These are phyloP conservation scores for Camptogramma bilineatum DNA, from an alignment of 2,888 invertebrate species.

Conservation along the genomic window DNA sequence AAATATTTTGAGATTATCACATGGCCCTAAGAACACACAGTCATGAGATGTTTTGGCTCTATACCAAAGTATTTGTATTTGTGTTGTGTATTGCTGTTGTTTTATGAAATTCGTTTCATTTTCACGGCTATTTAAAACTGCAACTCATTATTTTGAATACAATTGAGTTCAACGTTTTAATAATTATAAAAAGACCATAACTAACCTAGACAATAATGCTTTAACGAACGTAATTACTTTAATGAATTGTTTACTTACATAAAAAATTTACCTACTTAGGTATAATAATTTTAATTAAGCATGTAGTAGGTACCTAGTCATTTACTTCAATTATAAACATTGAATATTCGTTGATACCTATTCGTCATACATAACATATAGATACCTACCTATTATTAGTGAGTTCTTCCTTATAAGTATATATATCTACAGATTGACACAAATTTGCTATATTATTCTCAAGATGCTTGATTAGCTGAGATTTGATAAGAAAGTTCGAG, in stretches of 20 bases:
- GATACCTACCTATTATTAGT: too few relatives aligned
- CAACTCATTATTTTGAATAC: slow-evolving; percentile 19
- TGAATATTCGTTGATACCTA: too few relatives aligned
- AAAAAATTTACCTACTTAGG: neutral
- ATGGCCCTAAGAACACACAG: slow-evolving; percentile 53
- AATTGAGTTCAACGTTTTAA: neutral
- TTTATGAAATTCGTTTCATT: slow-evolving; percentile 32
- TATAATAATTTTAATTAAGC: neutral
- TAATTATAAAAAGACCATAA: slow-evolving; percentile 6
- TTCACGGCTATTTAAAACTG: slow-evolving; percentile 32
- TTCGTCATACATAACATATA: too few relatives aligned
- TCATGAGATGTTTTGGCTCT: slow-evolving; percentile 57
- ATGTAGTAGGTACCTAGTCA: too few relatives aligned
- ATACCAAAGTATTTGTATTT: slow-evolving; percentile 56
- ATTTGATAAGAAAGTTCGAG: slow-evolving; percentile 39
- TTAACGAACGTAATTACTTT: neutral
- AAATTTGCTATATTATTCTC: slow-evolving; percentile 46
- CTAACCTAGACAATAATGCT: slow-evolving; percentile 28
- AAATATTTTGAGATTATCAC: slow-evolving; percentile 48
- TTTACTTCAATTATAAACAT: too few relatives aligned
- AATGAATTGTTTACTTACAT: neutral
- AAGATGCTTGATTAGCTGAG: slow-evolving; percentile 62
- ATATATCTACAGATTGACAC: slow-evolving; percentile 23
- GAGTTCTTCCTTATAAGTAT: too few relatives aligned
- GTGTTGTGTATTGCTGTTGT: slow-evolving; percentile 34